phyloP scores from a whole-genome alignment of 1,140 invertebrate genomes.

The Nylanderia fulva region DNA sequence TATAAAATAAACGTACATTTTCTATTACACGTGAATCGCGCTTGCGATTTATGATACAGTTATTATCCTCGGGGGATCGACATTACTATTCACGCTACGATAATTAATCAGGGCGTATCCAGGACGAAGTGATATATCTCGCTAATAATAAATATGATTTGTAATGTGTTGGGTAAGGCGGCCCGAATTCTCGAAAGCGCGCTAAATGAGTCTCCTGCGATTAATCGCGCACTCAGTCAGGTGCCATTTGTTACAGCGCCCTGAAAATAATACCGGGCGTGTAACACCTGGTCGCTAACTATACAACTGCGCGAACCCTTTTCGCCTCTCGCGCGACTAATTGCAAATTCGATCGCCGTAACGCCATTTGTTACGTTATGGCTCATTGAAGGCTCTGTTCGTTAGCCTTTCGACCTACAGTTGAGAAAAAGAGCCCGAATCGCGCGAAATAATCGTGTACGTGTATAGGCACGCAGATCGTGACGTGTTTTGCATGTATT shows the following conservation, averaged over 20 bases:
- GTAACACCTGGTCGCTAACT: constrained; percentile 72
- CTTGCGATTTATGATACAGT: constrained; percentile 32
- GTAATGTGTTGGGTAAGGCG: constrained; percentile 55
- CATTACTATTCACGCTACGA: constrained; percentile 29
- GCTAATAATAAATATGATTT: constrained; percentile 59
- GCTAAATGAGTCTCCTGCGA: constrained; percentile 71
- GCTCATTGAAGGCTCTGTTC: constrained; percentile 49
- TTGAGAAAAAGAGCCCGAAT: background rate
- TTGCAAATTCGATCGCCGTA: constrained; percentile 55
- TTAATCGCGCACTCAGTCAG: constrained; percentile 67
- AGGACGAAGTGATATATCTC: constrained; percentile 27
- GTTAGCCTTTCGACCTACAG: constrained; percentile 1
- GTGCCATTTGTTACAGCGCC: constrained; percentile 64
- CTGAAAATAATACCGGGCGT: constrained; percentile 67
- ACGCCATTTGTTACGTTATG: constrained; percentile 47
- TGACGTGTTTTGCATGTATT: background rate
- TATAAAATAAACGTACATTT: constrained; percentile 19
- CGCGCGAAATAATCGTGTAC: constrained; percentile 12
- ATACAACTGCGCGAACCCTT: constrained; percentile 55
- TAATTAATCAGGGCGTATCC: constrained; percentile 48
- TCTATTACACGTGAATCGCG: constrained; percentile 29
- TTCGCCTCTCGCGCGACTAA: constrained; percentile 51
- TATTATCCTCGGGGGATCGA: constrained; percentile 24
- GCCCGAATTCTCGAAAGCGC: constrained; percentile 58
- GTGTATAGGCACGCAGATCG: background rate